Evolutionary conservation across 2,888 invertebrate genomes (phyloP).

Genomic region (Drosophila testacea): DNA sequence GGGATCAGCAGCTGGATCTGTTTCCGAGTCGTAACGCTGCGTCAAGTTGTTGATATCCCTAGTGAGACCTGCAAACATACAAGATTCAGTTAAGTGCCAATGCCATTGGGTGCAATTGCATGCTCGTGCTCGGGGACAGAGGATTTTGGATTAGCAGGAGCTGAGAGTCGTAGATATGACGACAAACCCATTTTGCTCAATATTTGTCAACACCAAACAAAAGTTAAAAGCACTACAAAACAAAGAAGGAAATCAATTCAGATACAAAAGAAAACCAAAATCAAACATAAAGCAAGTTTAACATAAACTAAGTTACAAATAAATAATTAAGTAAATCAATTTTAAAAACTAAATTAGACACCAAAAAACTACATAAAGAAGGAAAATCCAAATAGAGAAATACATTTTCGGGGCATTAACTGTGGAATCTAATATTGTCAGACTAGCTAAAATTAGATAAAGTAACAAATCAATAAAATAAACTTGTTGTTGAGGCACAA

Average conservation of each 20-base stretch:
- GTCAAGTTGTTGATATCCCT: constrained; percentile 84
- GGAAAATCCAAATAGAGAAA: constrained; percentile 1
- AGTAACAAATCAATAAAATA: not conserved
- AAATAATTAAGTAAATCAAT: constrained; percentile 5
- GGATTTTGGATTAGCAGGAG: constrained; percentile 43
- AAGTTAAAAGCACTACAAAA: constrained; percentile 36
- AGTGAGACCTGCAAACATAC: constrained; percentile 79
- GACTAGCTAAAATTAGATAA: not conserved
- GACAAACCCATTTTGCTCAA: constrained; percentile 65
- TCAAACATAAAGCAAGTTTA: constrained; percentile 20
- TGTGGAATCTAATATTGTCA: constrained; percentile 6
- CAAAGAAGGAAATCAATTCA: not conserved
- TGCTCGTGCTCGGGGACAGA: constrained; percentile 48
- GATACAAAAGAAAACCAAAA: constrained; percentile 1
- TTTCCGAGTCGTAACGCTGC: constrained; percentile 85
- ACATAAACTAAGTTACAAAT: constrained; percentile 16
- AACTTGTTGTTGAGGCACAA: not conserved
- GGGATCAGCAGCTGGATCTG: constrained; percentile 87
- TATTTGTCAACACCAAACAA: constrained; percentile 67
- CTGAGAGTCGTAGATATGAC: constrained; percentile 34
- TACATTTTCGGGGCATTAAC: not conserved
- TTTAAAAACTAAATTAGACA: constrained; percentile 22
- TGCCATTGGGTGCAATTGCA: constrained; percentile 8
- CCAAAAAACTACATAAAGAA: constrained; percentile 34
- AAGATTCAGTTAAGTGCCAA: constrained; percentile 6